Conservation (phyloP, 2,113 vertebrate genomes). For the Lophura nycthemera region DNA sequence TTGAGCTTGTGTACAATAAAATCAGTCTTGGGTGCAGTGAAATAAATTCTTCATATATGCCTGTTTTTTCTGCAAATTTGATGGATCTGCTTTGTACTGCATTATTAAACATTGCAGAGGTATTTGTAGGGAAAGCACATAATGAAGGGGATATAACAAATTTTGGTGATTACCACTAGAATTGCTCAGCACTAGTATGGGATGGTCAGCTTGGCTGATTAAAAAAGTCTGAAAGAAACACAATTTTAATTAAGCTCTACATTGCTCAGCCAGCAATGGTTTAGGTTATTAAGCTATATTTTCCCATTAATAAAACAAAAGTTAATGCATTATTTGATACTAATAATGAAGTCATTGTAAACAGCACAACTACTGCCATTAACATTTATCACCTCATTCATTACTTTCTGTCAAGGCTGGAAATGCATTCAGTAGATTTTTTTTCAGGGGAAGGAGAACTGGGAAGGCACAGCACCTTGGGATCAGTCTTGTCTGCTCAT, state of each 20-base stretch:
- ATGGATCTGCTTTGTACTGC: background rate
- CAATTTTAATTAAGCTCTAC: constrained; percentile 19
- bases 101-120: constrained; percentile 26
- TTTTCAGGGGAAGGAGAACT: background rate
- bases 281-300: constrained; percentile 22
- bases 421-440: background rate
- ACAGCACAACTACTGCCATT: background rate
- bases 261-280: background rate
- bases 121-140: background rate
- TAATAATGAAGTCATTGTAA: constrained; percentile 41
- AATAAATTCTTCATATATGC: background rate
- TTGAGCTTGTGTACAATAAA: background rate
- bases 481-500: background rate
- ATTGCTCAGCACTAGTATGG: background rate
- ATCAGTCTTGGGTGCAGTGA: background rate
- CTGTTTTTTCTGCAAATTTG: background rate
- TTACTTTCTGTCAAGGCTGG: background rate
- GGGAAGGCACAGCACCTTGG: background rate
- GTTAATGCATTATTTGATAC: constrained; percentile 44
- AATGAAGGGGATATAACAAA: constrained; percentile 6
- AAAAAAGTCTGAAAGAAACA: background rate
- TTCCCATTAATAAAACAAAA: constrained; percentile 57
- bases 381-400: constrained; percentile 19
- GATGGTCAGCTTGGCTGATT: background rate
- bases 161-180: constrained; percentile 8